phyloP scores from a whole-genome alignment of 35 echinoderm and acorn worm genomes.

The Ophiothrix spiculata region DNA sequence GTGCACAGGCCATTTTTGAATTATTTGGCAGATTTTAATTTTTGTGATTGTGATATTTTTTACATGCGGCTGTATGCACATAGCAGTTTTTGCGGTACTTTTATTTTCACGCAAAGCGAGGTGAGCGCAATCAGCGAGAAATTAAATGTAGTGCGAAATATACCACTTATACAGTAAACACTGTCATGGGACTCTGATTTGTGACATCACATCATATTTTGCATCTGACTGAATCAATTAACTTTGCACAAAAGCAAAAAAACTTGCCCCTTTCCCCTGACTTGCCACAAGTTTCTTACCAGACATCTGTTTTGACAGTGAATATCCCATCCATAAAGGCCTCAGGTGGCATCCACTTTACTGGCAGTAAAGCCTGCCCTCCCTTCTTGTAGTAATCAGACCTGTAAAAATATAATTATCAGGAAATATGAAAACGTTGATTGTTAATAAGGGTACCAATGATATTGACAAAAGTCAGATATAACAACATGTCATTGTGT shows the following conservation, averaged over 20 bases:
- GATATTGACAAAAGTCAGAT: neutral
- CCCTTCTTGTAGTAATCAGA: constrained; percentile 87
- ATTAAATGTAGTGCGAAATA: too few species aligned
- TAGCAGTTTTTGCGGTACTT: too few species aligned
- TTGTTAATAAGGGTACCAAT: neutral
- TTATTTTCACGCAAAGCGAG: too few species aligned
- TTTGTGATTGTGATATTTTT: too few species aligned
- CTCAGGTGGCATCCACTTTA: constrained; percentile 99
- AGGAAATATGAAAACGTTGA: neutral
- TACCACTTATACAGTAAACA: neutral
- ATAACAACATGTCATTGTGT: neutral
- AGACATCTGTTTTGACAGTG: constrained; percentile 70
- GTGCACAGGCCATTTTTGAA: too few species aligned
- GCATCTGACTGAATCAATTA: neutral
- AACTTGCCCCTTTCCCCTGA: neutral
- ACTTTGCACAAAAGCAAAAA: neutral
- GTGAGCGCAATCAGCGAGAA: too few species aligned
- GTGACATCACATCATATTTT: neutral
- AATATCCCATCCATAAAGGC: constrained; percentile 89
- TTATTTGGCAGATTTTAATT: too few species aligned
- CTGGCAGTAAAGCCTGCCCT: constrained; percentile 68
- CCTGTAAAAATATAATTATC: constrained; percentile 22
- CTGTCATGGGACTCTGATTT: neutral
- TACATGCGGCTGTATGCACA: too few species aligned
- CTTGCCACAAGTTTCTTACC: constrained; percentile 27